phyloP scores from a whole-genome alignment of 1,140 invertebrate genomes.

The Luehdorfia chinensis region DNA sequence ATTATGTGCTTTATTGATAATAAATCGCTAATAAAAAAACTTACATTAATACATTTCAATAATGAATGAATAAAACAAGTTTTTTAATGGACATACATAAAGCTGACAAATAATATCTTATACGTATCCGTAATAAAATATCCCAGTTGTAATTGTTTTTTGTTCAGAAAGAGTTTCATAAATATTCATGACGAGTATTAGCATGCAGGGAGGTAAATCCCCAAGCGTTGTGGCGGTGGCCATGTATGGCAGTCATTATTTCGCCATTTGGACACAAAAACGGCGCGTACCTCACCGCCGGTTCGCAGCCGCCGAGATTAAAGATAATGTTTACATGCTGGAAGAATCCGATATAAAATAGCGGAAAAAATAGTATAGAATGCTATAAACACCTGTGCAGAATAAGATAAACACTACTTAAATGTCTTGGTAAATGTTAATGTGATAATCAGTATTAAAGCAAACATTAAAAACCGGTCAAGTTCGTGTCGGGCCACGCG shows the following conservation, averaged over 20 bases:
- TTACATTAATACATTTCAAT: no score
- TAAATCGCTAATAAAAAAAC: no score
- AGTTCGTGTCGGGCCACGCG: no score
- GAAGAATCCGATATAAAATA: neutral
- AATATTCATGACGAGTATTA: constrained; percentile 71
- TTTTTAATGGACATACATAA: neutral
- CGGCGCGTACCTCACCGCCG: constrained; percentile 38
- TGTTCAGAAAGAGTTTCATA: constrained; percentile 59
- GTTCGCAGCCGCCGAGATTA: constrained; percentile 18
- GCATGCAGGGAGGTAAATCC: constrained; percentile 52
- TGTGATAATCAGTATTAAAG: no score
- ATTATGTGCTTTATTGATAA: no score
- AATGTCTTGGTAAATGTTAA: no score
- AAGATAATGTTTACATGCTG: constrained; percentile 14
- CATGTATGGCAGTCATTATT: constrained; percentile 65
- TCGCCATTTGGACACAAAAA: constrained; percentile 69
- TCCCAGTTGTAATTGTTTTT: constrained; percentile 49
- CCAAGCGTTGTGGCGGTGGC: constrained; percentile 27
- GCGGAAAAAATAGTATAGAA: no score
- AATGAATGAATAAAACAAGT: no score
- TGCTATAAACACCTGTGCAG: no score
- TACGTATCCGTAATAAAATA: constrained; percentile 23
- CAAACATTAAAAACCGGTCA: no score
- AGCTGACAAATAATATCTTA: constrained; percentile 12
- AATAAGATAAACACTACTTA: no score